Evolutionary conservation across 1,140 invertebrate species (phyloP), one percentile per base, ranked within the genome.

Genomic region (Coptotermes formosanus): DNA sequence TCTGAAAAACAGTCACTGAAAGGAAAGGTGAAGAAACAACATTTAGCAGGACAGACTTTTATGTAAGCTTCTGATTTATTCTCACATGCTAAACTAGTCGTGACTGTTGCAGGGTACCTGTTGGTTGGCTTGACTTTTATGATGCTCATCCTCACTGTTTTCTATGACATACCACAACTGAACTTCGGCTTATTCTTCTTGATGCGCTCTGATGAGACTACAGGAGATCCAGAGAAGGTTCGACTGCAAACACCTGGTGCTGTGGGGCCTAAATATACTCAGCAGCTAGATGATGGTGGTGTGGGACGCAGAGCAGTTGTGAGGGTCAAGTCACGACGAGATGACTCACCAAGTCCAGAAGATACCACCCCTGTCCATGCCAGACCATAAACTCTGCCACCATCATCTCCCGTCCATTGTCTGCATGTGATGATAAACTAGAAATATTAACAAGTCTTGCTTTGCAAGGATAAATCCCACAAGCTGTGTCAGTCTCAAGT

Each of bases 101-200:
- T 30, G 2, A 12, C 14, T 82, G 85, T 92, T 93, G 83, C 92
- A 96, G 95, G 92, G 87, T 97, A 97, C 90, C 91, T 97, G 19
- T 91, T 97, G 85, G 88, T 96, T 86, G 96, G 96, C 3, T 92
- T 97, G 52, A 95, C 95, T n/a, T 95, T 95, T 90, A 94, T 97
- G 92, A 96, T 97, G 95, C 91, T 97, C 84, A 93, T 95, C 3
- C 90, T 97, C 87, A 95, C 95, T 0, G 94, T 97, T 4, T 95
- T 97, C 90, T 97, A 97, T 90, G 96, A 97, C 89, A 97, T 97
- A 87, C 96, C 96, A 19, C 95, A 97, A 91, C 91, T 97, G 87
- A 97, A 97, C 90, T 91, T 97, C 48, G 95, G 96, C 83, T 92
- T 94, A 81, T 93, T 96, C 52, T 96, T 97, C 89, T 93, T 95